phyloP scores from a whole-genome alignment of 2,797 vertebrate species.

The Thaleichthys pacificus region DNA sequence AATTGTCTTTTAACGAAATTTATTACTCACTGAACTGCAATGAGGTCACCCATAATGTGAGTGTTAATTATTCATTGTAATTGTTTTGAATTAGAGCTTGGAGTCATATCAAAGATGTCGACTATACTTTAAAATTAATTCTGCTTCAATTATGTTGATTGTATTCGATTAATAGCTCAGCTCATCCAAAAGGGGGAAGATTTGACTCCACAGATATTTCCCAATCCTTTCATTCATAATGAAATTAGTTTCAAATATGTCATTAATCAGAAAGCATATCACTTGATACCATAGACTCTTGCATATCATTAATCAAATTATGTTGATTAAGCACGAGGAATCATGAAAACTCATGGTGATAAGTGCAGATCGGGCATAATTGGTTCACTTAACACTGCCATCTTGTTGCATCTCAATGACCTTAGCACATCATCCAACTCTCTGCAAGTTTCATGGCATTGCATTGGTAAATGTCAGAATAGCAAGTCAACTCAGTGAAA shows the following conservation, averaged over 20 bases:
- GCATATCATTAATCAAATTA: slow-evolving; percentile 30
- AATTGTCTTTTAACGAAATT: slow-evolving; percentile 33
- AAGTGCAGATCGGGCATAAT: slow-evolving; percentile 29
- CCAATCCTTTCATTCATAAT: slow-evolving; percentile 32
- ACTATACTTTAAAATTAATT: slow-evolving; percentile 32
- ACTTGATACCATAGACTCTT: slow-evolving; percentile 34
- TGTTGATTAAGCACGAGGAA: slow-evolving; percentile 40
- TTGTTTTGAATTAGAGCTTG: slow-evolving; percentile 40
- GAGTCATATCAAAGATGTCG: slow-evolving; percentile 27
- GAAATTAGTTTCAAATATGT: slow-evolving; percentile 40
- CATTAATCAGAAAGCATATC: slow-evolving; percentile 48
- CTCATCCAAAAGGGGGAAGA: slow-evolving; percentile 19
- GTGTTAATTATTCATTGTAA: slow-evolving; percentile 46
- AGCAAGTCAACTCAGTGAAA: slow-evolving; percentile 13
- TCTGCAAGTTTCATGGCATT: slow-evolving; percentile 7
- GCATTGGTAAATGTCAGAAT: neutral
- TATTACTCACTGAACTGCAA: slow-evolving; percentile 32
- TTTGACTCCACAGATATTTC: slow-evolving; percentile 19
- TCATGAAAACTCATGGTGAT: slow-evolving; percentile 13
- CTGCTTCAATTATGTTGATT: slow-evolving; percentile 37
- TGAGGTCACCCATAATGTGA: slow-evolving; percentile 26
- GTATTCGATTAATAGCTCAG: slow-evolving; percentile 36
- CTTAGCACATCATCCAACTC: neutral
- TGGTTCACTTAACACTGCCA: slow-evolving; percentile 30
- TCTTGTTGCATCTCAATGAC: slow-evolving; percentile 15